Evolutionary conservation across 2,888 invertebrate genomes (phyloP), one percentile per base, ranked within the genome.

Genomic region (Leptinotarsa haldemani): DNA sequence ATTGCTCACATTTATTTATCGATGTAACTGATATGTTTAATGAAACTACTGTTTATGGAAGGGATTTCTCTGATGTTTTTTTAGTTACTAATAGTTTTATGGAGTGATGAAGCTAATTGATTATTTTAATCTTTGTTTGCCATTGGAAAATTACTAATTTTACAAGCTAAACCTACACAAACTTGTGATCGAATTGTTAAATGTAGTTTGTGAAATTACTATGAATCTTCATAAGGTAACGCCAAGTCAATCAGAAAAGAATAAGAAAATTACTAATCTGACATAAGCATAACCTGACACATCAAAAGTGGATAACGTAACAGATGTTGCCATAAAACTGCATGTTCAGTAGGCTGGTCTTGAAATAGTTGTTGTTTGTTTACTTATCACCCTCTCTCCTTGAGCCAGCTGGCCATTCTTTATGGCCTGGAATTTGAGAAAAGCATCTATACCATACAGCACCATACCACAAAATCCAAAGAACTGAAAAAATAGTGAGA

Each of bases 381-480:
- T 92, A 82, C 90, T 90, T 58, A 91, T 90, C 48, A 91, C 90
- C 70, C 92, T 89, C 74, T 92, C 88, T 79, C 94, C 94, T 88
- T 94, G 94, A 76, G 94, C 94, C 74, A 94, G 88, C 69, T 91
- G 92, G 25, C 95, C 95, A 56, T 88, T 88, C 78, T 89, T 90
- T 63, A 92, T 90, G 0, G 90, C 93, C 78, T 89, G 89, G 86
- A 91, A 95, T 87, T 97, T 97, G 53, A 95, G 85, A 87, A 92
- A 95, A 52, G 94, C 92, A 86, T 97, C 97, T 79, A 90, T 90
- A 1, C 91, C 94, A 88, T 96, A 97, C 48, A 91, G 91, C 30
- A 92, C 86, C 93, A 94, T 95, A 20, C 93, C 93, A 80, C 91
- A 91, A 88, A 94, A 96, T 22, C 96, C 96, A 88, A 97, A 97